A percentile compares a stretch with the other conserved stretches of the same genome.
Evolutionary conservation across 2,113 vertebrate genomes (phyloP).

Genomic region (Ursus arctos): DNA sequence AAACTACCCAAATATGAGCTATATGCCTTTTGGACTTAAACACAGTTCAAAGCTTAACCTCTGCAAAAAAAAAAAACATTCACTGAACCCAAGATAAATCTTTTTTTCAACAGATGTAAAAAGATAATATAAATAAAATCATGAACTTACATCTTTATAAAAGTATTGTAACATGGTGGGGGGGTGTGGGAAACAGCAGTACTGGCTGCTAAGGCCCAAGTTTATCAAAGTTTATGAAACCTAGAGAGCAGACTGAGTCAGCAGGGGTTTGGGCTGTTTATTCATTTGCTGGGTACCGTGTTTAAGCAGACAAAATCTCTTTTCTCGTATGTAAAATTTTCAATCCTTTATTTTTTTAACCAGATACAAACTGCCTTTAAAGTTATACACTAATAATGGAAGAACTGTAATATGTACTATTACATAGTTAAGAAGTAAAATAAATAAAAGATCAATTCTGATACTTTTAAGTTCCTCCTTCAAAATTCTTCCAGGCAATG

Average conservation of each 20-base stretch:
- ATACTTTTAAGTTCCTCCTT: slow-evolving; percentile 30
- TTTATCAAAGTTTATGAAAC: background rate
- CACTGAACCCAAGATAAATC: background rate
- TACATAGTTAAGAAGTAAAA: background rate
- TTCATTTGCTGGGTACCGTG: background rate
- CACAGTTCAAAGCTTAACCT: slow-evolving; percentile 1
- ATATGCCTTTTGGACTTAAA: slow-evolving; percentile 29
- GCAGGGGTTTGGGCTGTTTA: background rate
- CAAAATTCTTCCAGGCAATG: slow-evolving; percentile 21
- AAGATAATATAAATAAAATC: slow-evolving; percentile 24
- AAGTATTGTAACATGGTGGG: background rate
- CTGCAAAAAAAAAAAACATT: background rate
- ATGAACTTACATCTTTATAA: slow-evolving; percentile 27
- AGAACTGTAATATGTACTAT: background rate
- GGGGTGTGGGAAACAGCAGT: background rate
- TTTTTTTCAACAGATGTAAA: background rate
- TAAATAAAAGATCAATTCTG: slow-evolving; percentile 14
- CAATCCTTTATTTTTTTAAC: background rate
- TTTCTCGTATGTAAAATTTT: background rate
- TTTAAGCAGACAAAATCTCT: background rate
- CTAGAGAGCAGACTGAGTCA: background rate
- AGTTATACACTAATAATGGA: background rate
- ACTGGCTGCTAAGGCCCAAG: background rate
- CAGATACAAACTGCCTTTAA: background rate
- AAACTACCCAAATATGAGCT: background rate